phyloP scores from a whole-genome alignment of 2,888 invertebrate genomes.

The Synanthedon tipuliformis region DNA sequence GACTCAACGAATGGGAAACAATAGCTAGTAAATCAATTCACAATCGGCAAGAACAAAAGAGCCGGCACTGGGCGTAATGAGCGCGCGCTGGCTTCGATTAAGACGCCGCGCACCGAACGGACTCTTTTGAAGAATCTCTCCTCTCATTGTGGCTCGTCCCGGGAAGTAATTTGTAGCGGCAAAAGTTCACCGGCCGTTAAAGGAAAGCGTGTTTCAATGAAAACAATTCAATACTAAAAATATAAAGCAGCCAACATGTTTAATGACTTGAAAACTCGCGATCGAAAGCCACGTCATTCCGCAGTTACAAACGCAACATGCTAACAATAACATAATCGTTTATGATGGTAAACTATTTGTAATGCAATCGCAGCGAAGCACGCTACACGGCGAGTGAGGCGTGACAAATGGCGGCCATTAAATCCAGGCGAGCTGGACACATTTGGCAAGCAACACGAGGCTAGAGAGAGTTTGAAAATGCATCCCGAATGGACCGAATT shows the following conservation, averaged over 20 bases:
- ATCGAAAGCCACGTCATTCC: constrained; percentile 1
- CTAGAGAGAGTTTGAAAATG: constrained; percentile 15
- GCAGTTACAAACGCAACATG: neutral
- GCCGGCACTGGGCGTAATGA: constrained; percentile 26
- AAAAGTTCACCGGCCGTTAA: constrained; percentile 26
- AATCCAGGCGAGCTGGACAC: neutral
- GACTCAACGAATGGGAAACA: constrained; percentile 29
- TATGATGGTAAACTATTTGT: too few species aligned
- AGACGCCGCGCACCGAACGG: constrained; percentile 28
- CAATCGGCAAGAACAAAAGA: constrained; percentile 39
- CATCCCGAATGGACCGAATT: constrained; percentile 38
- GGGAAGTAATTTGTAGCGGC: constrained; percentile 51
- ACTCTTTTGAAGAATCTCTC: constrained; percentile 26
- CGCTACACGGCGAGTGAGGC: neutral
- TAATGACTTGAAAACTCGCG: constrained; percentile 33
- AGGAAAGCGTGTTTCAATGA: constrained; percentile 29
- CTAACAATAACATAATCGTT: too few species aligned
- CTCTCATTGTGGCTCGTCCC: constrained; percentile 25
- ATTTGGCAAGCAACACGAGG: constrained; percentile 27
- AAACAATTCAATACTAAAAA: constrained; percentile 1
- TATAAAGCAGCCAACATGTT: constrained; percentile 19
- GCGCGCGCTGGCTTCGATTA: constrained; percentile 34
- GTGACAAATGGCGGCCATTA: constrained; percentile 22
- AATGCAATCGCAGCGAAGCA: neutral
- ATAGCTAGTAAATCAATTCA: constrained; percentile 57